phyloP scores from a whole-genome alignment of 2,888 invertebrate species.

The Aleiodes testaceus region DNA sequence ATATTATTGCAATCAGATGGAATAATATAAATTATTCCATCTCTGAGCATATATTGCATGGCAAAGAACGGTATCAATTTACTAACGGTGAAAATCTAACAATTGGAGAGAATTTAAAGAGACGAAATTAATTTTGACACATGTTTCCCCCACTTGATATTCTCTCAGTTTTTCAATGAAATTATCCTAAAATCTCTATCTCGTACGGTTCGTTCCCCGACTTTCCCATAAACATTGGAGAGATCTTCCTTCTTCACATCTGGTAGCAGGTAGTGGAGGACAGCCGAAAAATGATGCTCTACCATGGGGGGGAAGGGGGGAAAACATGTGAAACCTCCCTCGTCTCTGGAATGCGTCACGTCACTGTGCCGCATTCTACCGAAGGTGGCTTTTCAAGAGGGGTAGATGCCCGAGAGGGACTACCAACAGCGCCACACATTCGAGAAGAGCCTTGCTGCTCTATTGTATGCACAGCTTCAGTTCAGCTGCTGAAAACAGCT shows the following conservation, averaged over 20 bases:
- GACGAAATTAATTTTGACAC: background rate
- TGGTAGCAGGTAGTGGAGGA: conserved; percentile 14
- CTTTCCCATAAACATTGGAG: background rate
- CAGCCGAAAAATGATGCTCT: conserved; percentile 40
- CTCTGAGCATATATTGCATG: too few species aligned
- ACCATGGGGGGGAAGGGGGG: conserved; percentile 21
- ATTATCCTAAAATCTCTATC: too few species aligned
- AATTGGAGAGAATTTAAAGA: background rate
- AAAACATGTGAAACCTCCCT: conserved; percentile 55
- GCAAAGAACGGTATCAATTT: background rate
- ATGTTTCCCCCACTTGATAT: too few species aligned
- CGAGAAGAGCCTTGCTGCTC: conserved; percentile 21
- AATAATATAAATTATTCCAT: background rate
- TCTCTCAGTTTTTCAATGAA: too few species aligned
- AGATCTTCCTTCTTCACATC: conserved; percentile 4
- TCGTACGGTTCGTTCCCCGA: too few species aligned
- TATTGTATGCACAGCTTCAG: conserved; percentile 59
- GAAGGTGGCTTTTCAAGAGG: conserved; percentile 40
- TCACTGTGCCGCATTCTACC: conserved; percentile 52
- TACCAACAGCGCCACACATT: conserved; percentile 40
- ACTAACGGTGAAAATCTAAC: background rate
- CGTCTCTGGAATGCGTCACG: conserved; percentile 61
- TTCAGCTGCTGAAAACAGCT: conserved; percentile 60
- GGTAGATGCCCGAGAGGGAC: conserved; percentile 41
- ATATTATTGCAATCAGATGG: conserved; percentile 5